Percentiles rank a stretch among this genome's conserved stretches.
phyloP scores from a whole-genome alignment of 2,113 vertebrate genomes.

The Gobio gobio region DNA sequence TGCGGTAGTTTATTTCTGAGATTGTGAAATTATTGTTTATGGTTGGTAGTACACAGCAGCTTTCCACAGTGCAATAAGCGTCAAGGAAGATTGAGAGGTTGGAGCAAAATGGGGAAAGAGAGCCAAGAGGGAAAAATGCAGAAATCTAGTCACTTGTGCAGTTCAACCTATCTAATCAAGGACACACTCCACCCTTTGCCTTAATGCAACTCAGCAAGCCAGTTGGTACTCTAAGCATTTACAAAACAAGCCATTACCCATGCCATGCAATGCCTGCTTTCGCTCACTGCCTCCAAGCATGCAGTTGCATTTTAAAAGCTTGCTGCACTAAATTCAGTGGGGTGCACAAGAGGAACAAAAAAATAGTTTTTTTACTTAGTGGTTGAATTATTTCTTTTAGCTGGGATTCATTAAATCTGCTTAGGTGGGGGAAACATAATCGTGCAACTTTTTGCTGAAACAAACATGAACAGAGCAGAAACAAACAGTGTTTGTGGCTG shows the following conservation, averaged over 20 bases:
- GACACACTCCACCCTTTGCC: slow-evolving; percentile 28
- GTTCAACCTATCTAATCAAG: slow-evolving; percentile 33
- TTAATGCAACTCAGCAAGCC: slow-evolving; percentile 40
- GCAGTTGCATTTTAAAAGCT: slow-evolving; percentile 23
- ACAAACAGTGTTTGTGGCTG: slow-evolving; percentile 59
- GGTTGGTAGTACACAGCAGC: not conserved
- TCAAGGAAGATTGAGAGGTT: slow-evolving; percentile 1
- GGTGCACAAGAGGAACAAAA: slow-evolving; percentile 52
- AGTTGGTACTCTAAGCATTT: slow-evolving; percentile 40
- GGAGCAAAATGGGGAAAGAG: not conserved
- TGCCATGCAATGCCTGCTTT: slow-evolving; percentile 6
- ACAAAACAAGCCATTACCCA: slow-evolving; percentile 41
- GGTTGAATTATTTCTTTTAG: slow-evolving; percentile 55
- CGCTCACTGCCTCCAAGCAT: slow-evolving; percentile 30
- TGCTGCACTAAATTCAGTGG: slow-evolving; percentile 26
- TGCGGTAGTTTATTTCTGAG: not conserved
- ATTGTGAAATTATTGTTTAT: slow-evolving; percentile 39
- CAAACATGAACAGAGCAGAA: slow-evolving; percentile 43
- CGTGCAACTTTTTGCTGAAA: slow-evolving; percentile 30
- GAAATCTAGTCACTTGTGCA: slow-evolving; percentile 15
- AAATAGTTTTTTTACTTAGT: slow-evolving; percentile 54
- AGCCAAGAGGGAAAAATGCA: slow-evolving; percentile 6
- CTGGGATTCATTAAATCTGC: slow-evolving; percentile 72
- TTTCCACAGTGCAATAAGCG: not conserved
- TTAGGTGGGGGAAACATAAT: slow-evolving; percentile 70